Evolutionary conservation across 2,113 vertebrate species (phyloP).

Genomic region (Gambusia affinis): DNA sequence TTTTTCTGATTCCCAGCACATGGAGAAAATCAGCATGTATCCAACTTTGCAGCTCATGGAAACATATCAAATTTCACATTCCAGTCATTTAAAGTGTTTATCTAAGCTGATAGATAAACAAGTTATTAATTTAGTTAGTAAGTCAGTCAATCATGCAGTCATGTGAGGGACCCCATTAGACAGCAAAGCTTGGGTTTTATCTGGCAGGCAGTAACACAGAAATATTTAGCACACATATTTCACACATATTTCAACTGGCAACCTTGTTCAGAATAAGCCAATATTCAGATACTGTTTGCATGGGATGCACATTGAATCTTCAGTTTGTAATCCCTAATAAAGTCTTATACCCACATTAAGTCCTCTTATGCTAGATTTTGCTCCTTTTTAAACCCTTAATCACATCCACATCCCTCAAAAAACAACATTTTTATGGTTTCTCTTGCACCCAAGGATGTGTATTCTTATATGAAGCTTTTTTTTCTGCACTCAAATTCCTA

Average conservation of each 20-base stretch:
- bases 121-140: slow-evolving; percentile 26
- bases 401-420: neutral
- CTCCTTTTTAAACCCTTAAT: neutral
- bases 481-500: neutral
- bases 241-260: neutral
- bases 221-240: neutral
- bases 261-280: neutral
- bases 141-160: slow-evolving; percentile 14
- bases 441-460: neutral
- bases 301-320: neutral
- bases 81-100: slow-evolving; percentile 9
- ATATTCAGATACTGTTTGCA: slow-evolving; percentile 1
- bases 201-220: neutral
- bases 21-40: slow-evolving; percentile 4
- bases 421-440: neutral
- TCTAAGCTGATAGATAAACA: slow-evolving; percentile 18
- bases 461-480: neutral
- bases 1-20: slow-evolving; percentile 15
- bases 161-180: neutral
- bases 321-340: neutral
- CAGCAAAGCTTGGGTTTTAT: neutral
- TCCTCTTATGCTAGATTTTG: neutral
- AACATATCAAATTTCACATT: slow-evolving; percentile 5
- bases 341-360: neutral
- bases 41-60: slow-evolving; percentile 8